phyloP scores from a whole-genome alignment of 2,113 vertebrate genomes.

The Ranitomeya imitator region DNA sequence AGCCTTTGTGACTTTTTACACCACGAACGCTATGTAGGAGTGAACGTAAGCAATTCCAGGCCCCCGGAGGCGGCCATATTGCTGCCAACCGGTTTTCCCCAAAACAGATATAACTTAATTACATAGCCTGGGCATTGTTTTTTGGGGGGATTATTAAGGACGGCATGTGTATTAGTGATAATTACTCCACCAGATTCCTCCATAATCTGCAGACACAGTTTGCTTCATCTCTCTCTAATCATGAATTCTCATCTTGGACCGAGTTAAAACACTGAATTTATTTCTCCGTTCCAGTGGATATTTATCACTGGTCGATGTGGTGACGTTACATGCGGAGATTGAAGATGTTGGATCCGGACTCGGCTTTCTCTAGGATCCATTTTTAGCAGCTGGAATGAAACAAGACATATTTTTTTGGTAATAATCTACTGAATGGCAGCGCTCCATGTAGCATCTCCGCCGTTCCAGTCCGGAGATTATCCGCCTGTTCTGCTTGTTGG shows the following conservation, averaged over 20 bases:
- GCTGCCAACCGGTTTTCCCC: neutral
- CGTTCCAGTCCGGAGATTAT: neutral
- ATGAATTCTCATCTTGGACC: neutral
- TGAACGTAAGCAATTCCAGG: neutral
- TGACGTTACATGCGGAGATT: neutral
- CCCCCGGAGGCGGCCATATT: neutral
- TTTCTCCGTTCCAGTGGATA: neutral
- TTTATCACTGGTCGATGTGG: neutral
- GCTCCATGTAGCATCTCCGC: neutral
- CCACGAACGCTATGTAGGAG: too few relatives aligned
- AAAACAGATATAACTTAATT: neutral
- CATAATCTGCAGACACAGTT: neutral
- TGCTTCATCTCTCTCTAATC: neutral
- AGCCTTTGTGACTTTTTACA: too few relatives aligned
- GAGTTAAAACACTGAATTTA: neutral
- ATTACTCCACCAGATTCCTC: neutral
- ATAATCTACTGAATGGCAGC: conserved; percentile 28
- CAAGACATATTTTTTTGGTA: neutral
- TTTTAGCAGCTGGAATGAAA: conserved; percentile 34
- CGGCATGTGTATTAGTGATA: neutral
- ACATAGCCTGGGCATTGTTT: neutral
- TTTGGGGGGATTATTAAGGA: neutral
- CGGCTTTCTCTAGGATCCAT: conserved; percentile 12
- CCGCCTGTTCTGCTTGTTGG: conserved; percentile 5
- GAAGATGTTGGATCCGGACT: neutral